Conservation (phyloP, 2,113 vertebrate species). For the Mesocricetus auratus region DNA sequence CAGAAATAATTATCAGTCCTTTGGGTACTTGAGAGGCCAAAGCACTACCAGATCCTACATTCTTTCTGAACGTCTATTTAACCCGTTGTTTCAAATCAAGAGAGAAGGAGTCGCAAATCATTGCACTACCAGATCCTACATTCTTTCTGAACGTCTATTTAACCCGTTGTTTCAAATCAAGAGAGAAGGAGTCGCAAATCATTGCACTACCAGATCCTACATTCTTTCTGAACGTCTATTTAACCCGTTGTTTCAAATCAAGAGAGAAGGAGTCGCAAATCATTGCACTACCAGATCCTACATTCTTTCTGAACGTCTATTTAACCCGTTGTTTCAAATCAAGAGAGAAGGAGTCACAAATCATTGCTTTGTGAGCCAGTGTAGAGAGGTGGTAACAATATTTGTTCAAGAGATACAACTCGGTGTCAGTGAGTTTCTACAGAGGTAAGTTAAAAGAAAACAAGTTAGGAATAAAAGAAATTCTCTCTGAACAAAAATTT, state of each 20-base stretch:
- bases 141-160: no score
- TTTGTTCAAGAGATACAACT: not conserved
- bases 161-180: no score
- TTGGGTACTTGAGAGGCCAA: not conserved
- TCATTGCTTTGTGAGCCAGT: not conserved
- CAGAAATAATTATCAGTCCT: slow-evolving; percentile 46
- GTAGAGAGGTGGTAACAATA: not conserved
- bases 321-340: slow-evolving; percentile 33
- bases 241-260: slow-evolving; percentile 21
- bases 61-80: no score
- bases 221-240: not conserved
- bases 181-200: no score
- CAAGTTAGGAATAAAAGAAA: not conserved
- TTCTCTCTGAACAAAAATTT: not conserved
- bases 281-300: not conserved
- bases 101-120: no score
- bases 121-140: no score
- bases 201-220: no score
- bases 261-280: not conserved
- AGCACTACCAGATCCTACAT: no score
- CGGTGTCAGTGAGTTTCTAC: not conserved
- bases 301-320: not conserved
- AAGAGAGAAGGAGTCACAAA: not conserved
- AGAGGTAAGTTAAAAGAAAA: not conserved
- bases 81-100: no score